These are phyloP conservation scores for Uropsilus gracilis DNA, from an alignment of 2,113 vertebrate genomes.

Conservation along the genomic window DNA sequence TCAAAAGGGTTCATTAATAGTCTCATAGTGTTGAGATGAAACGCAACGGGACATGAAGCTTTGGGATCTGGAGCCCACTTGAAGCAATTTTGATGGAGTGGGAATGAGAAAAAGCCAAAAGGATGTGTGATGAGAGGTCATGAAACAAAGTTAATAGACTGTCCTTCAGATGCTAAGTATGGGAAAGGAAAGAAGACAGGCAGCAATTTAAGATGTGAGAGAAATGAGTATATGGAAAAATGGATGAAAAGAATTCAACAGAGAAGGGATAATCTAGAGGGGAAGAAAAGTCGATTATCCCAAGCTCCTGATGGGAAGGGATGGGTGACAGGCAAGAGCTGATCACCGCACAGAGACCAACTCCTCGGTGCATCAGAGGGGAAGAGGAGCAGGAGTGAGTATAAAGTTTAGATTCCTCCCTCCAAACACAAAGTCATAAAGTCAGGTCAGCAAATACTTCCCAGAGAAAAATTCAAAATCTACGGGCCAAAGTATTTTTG, in stretches of 20 bases:
- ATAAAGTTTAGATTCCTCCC: background rate
- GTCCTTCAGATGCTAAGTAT: background rate
- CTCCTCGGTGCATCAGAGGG: background rate
- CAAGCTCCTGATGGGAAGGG: background rate
- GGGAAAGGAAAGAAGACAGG: background rate
- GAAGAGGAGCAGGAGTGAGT: background rate
- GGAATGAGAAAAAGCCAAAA: background rate
- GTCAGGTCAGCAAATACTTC: background rate
- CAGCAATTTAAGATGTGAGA: background rate
- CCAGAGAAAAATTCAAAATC: slow-evolving; percentile 13
- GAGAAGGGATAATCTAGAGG: background rate
- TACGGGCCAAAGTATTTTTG: background rate
- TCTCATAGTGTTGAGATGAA: background rate
- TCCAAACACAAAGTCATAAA: background rate
- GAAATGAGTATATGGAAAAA: background rate
- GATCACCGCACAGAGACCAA: background rate
- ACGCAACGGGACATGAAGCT: background rate
- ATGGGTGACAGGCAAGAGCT: background rate
- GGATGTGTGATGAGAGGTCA: background rate
- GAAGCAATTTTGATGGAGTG: background rate
- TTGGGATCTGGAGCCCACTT: background rate
- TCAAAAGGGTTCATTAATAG: background rate
- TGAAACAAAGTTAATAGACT: background rate
- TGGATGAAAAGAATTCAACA: background rate
- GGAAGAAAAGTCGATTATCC: background rate